Evolutionary conservation across 2,797 vertebrate species (phyloP), one percentile per base, ranked within the genome.

Genomic region (Acanthopagrus latus): DNA sequence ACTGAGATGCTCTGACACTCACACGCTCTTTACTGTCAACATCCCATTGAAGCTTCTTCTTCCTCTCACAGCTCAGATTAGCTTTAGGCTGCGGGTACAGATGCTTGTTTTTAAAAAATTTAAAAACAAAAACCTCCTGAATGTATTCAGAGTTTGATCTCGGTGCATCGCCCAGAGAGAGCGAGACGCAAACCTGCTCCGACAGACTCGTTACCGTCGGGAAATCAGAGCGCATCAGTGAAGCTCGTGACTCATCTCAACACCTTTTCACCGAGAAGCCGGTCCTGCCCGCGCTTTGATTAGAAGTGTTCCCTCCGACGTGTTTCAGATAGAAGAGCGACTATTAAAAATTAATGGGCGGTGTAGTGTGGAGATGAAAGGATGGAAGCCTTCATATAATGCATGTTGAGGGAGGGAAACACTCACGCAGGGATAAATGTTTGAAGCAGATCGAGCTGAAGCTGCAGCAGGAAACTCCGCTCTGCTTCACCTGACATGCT

Each of bases 401-500:
- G 52, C 50, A 13, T 8, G 67, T 44, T 41, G 65, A 21, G 50
- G 67, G n/a, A 29, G 23, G 33, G 21, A 25, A 33, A 14, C 60
- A 12, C 46, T 41, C 52, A 41, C 54, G 57, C 54, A 29, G 50
- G 44, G 4, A 76, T 81, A 21, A 76, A 84, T 86, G 81, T 77
- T 85, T 80, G 46, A 82, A 75, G 58, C 68, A 27, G 25, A 65
- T 17, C 63, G 44, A 63, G 41, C 27, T 5, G 57, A 21, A 71
- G 43, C 57, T 63, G 55, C 63, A 80, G 71, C 68, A 60, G 67
- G 58, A 67, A 65, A 54, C 73, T 1, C 33, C 12, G 3, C 67
- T 66, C 56, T 13, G 52, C 79, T 68, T 56, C 74, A 62, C 56
- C 79, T 70, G 64, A 43, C 75, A 57, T 78, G 76, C 51, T 74